Conservation (phyloP, 2,888 invertebrate genomes). For the Halocaridina rubra region DNA sequence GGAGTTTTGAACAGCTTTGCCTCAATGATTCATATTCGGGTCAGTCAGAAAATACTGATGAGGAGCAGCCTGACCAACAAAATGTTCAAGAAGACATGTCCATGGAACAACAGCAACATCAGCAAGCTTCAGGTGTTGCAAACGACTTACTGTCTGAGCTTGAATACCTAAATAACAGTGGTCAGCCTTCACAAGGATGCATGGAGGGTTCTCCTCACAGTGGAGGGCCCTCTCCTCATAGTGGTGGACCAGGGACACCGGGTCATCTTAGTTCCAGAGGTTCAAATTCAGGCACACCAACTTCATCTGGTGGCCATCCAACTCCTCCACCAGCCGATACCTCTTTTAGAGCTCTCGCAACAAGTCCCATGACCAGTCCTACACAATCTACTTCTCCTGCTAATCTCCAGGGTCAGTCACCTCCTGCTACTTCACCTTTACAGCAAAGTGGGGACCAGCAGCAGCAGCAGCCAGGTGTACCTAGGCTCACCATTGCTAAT, state of each 20-base stretch:
- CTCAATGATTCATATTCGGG: conserved; percentile 56
- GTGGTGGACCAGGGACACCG: conserved; percentile 41
- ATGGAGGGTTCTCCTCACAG: conserved; percentile 53
- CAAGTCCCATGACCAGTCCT: conserved; percentile 58
- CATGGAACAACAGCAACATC: conserved; percentile 38
- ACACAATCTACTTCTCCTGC: conserved; percentile 43
- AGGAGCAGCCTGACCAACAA: conserved; percentile 40
- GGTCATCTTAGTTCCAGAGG: conserved; percentile 53
- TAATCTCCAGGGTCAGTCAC: conserved; percentile 37
- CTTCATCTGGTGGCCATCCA: conserved; percentile 58
- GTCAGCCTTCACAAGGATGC: conserved; percentile 39
- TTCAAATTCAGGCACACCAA: conserved; percentile 56
- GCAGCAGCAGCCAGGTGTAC: conserved; percentile 23
- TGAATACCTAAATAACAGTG: conserved; percentile 60
- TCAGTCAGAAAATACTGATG: conserved; percentile 14
- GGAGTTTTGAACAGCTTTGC: conserved; percentile 63
- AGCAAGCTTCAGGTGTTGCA: conserved; percentile 37
- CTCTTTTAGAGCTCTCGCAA: conserved; percentile 60
- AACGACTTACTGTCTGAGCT: conserved; percentile 57
- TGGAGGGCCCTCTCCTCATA: conserved; percentile 47
- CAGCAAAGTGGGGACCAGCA: conserved; percentile 15
- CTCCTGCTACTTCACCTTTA: conserved; percentile 30
- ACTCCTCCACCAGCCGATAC: conserved; percentile 62
- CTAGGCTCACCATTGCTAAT: conserved; percentile 62
- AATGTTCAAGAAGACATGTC: conserved; percentile 20